Percentiles rank a stretch among this genome's conserved stretches.
Evolutionary conservation across 1,140 invertebrate genomes (phyloP).

Genomic region (Procambarus virginalis): DNA sequence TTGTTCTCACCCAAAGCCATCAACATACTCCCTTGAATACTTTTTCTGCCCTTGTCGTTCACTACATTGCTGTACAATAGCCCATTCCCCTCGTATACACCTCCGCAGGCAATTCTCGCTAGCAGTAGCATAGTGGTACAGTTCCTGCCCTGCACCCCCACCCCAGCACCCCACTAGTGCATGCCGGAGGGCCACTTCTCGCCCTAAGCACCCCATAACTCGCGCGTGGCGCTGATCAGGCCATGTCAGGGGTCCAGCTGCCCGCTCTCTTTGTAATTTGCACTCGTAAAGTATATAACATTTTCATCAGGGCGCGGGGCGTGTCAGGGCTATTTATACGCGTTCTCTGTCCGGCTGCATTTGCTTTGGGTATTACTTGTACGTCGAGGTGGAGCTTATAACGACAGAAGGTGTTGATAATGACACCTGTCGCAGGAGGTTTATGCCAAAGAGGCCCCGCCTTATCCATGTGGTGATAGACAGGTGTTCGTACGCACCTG

Average conservation of each 20-base stretch:
- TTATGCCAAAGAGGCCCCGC: background rate
- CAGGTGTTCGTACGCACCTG: background rate
- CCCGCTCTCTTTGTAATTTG: constrained; percentile 7
- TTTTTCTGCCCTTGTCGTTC: background rate
- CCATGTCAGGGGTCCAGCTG: background rate
- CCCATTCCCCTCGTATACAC: background rate
- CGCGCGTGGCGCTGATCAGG: constrained; percentile 3
- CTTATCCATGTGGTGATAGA: background rate
- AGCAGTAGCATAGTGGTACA: background rate
- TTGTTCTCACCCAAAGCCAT: background rate
- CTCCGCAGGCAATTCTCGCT: background rate
- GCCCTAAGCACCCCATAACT: constrained; percentile 11
- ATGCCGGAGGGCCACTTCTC: constrained; percentile 2
- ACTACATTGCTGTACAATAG: background rate
- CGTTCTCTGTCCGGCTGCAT: background rate
- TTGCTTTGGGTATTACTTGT: constrained; percentile 6
- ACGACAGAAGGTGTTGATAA: background rate
- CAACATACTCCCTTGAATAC: background rate
- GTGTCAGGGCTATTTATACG: background rate
- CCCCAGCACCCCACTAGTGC: background rate
- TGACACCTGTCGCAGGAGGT: background rate
- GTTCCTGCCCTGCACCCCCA: background rate
- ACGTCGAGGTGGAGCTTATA: background rate
- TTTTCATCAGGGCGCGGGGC: background rate
- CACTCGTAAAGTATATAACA: constrained; percentile 16